Base-by-base conservation (phyloP, 2,888 invertebrate species). In the Drosophila nr. medialis region DNA sequence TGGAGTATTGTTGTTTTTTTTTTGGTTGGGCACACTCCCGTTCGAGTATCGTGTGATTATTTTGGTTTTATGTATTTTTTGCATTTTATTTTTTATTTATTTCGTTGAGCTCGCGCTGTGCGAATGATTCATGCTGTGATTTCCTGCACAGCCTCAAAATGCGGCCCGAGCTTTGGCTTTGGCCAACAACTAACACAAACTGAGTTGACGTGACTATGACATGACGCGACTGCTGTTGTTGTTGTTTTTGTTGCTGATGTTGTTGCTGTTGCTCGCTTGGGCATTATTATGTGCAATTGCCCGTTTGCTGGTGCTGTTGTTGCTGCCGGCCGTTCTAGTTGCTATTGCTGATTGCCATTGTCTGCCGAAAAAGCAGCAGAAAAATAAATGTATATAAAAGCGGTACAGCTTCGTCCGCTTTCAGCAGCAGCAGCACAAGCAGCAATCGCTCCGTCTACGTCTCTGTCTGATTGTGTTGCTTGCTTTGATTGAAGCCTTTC, bases 401-500 rank as follows among this genome's bases (percentile, higher is more conserved):
- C 82, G 72, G 72, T 86, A 86, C 76, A 75, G 77, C 77, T 70
- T 67, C 77, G 70, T 67, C 80, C 70, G 69, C 69, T 68, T 63
- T 71, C 82, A 84, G 69, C 84, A 66, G 8, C 68, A 74, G 56
- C 62, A 74, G 50, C 83, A 15, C 3, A 29, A 77, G 64, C 75
- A 74, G 72, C 88, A 87, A 85, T 83, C 83, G 83, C 83, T 80
- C 72, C 80, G 88, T 77, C 82, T 80, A 72, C 83, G 83, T 83
- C 72, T 83, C 73, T 77, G 81, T 77, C 74, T 84, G 82, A 82
- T 82, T 84, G 80, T 87, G 83, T 83, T 83, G 81, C 81, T 83
- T 74, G 84, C 75, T 87, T 87, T 91, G 91, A 91, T 91, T 91
- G 91, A 91, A 91, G 90, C 91, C 91, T 91, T 91, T 91, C 91